Conservation (phyloP, 30 jellyfish, hydroid and myxozoan species). For the Hydractinia echinata region DNA sequence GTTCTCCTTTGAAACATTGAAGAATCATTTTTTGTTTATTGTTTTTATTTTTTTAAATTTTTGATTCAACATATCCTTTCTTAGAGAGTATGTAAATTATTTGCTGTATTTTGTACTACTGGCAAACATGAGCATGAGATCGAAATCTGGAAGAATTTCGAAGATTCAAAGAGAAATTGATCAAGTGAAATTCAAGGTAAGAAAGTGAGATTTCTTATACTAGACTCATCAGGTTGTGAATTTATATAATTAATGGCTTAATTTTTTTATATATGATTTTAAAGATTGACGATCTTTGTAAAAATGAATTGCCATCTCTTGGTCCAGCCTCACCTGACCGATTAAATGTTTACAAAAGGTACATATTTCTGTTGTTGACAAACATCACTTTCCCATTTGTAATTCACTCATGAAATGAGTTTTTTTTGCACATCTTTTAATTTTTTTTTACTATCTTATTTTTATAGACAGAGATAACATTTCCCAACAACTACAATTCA, state of each 20-base stretch:
- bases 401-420: neutral
- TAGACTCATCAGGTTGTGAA: neutral
- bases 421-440: neutral
- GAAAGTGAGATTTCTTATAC: neutral
- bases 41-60: neutral
- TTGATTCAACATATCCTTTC: neutral
- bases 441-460: no score
- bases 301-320: conserved; percentile 58
- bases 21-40: neutral
- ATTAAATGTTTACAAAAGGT: conserved; percentile 54
- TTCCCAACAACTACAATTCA: no score
- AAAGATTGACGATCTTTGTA: conserved; percentile 83
- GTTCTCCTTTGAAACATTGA: no score
- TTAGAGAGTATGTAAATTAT: neutral
- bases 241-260: neutral
- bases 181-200: conserved; percentile 66
- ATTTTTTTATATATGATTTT: neutral
- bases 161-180: conserved; percentile 71
- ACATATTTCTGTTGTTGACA: neutral
- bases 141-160: conserved; percentile 39
- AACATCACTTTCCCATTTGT: neutral
- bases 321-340: conserved; percentile 93
- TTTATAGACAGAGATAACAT: neutral
- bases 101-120: no score
- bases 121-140: neutral